Base-by-base conservation (phyloP, 2,113 vertebrate species). In the Actenoides lindsayi region DNA sequence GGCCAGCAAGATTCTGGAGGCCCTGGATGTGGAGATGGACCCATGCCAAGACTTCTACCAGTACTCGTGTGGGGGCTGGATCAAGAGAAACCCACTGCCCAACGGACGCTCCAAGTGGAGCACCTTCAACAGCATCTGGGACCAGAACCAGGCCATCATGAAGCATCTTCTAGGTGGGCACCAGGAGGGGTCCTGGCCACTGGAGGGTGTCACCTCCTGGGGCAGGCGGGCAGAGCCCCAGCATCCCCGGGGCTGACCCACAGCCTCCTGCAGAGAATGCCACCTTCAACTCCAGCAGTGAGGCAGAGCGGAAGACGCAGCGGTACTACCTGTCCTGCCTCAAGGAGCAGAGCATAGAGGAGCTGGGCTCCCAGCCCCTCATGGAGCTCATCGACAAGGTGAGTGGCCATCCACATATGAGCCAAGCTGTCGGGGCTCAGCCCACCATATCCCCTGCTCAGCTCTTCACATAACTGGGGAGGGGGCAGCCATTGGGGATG, bases 21-120 rank as follows among this genome's bases (percentile, higher is more conserved):
- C 99, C 9, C 97, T 99, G 97, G 99, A 99, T 94, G 98, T 97
- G 23, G 95, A 96, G 19, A 97, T 70, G 0, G 98, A 99, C 96
- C 99, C 99, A 1, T 99, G 99, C 89, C 98, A 99, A n/a, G 99
- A 99, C 96, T 99, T 99, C 97, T 99, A 99, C 97, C 99, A 99
- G 96, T 99, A 99, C 37, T 98, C 99, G 1, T 99, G 99, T 0
- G 99, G 99, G 10, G 99, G 99, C 37, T 99, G 99, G 99, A 99
- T 99, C 93, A 98, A 98, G 92, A 99, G 99, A 84, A 99, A 99
- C 96, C 99, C 99, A 0, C 98, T 99, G 67, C 99, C 99, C 1
- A 99, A 99, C 0, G 99, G 99, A 12, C 99, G 98, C 7, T 99
- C 99, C 19, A 98, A 99, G 41, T 99, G 99, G 99, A 99, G 99